Percentiles rank a stretch among this genome's conserved stretches.
phyloP scores from a whole-genome alignment of 2,888 invertebrate genomes.

The Amblyjoppa proteus region DNA sequence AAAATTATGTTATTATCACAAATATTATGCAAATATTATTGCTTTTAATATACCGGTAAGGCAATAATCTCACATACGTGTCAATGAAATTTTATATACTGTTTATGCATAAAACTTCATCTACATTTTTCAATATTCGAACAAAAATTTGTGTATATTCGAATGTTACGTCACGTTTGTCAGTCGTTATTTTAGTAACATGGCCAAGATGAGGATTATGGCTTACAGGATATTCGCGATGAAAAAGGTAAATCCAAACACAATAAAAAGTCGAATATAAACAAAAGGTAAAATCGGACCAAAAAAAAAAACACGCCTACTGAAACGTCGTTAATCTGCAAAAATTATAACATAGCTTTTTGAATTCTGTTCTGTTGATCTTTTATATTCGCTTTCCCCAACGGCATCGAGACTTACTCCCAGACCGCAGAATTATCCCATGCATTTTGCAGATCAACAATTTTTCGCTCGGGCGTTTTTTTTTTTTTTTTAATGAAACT shows the following conservation, averaged over 20 bases:
- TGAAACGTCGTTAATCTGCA: not conserved
- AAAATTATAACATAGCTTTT: not conserved
- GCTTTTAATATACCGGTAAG: too few relatives aligned
- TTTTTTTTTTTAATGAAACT: not conserved
- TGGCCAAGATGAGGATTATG: too few relatives aligned
- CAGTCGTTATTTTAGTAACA: not conserved
- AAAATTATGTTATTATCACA: too few relatives aligned
- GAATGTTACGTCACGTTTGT: not conserved
- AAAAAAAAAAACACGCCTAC: not conserved
- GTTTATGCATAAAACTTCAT: too few relatives aligned
- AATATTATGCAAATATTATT: too few relatives aligned
- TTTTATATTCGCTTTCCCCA: not conserved
- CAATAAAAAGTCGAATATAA: not conserved
- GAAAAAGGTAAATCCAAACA: not conserved
- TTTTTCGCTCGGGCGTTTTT: not conserved
- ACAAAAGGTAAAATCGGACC: not conserved
- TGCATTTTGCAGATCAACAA: not conserved
- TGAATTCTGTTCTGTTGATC: not conserved
- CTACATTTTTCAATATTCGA: too few relatives aligned
- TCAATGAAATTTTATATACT: too few relatives aligned
- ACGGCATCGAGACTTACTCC: not conserved
- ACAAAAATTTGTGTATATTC: too few relatives aligned
- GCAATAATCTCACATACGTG: too few relatives aligned
- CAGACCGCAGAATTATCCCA: not conserved
- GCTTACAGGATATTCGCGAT: not conserved